Evolutionary conservation across 2,113 vertebrate genomes (phyloP), one percentile per base, ranked within the genome.

Genomic region (Hoplias malabaricus): DNA sequence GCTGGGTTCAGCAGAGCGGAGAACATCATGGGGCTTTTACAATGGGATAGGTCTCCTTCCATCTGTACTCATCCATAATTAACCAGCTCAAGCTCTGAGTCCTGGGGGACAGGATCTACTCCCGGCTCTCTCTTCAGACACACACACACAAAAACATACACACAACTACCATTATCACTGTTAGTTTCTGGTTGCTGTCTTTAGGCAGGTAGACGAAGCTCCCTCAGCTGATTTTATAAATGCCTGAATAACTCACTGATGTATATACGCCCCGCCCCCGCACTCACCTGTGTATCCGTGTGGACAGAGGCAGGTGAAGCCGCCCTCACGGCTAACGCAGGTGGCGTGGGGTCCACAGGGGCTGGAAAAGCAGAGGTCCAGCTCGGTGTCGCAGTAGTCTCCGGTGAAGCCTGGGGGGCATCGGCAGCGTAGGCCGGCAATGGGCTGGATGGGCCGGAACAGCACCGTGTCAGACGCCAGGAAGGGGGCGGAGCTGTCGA

Each of bases 311-410:
- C 97, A 99, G 85, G 95, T 95, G 89, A 94, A 98, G 10, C 96
- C 97, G 0, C 96, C 96, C 87, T 99, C 97, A 0, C 91, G 92
- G 86, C 94, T 94, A 69, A 90, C 93, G 88, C 96, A 99, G 50
- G 86, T 83, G 0, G 96, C 97, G 4, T 96, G 89, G 59, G 67
- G 66, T 1, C 96, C 95, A 2, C 97, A 99, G 72, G 96, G 97
- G 83, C 94, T 93, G 0, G 97, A 97, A 88, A 97, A 98, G 88
- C 97, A 99, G 33, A 99, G 94, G 86, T 98, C 95, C 5, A 99
- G 94, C 90, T 99, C 96, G 0, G 95, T 98, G 92, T 99, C 96
- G 0, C 97, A 99, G 92, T 95, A 99, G 84, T 98, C 96, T 0
- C 97, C 96, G 0, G 96, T 97, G 89, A 99, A 99, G 73, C 97